Percentiles rank a stretch among this genome's conserved stretches.
These are phyloP conservation scores for Habropoda laboriosa DNA, from an alignment of 1,140 invertebrate species.

Conservation along the genomic window DNA sequence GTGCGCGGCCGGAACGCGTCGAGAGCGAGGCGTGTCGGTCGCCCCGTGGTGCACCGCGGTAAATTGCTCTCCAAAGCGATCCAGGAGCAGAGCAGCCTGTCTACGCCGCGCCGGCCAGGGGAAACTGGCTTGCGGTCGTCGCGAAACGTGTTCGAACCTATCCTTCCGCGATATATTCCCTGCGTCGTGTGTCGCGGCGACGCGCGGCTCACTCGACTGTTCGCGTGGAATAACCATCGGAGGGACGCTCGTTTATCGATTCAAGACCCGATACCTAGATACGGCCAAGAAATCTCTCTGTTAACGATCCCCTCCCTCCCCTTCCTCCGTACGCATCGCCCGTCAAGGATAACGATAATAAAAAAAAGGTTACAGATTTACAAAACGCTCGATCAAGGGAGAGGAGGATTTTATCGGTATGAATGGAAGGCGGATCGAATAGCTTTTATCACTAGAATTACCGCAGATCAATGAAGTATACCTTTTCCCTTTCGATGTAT, in stretches of 20 bases:
- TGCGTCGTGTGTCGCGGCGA: background rate
- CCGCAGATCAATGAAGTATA: no score
- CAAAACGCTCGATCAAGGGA: no score
- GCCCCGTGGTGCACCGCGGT: background rate
- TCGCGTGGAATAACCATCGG: conserved; percentile 25
- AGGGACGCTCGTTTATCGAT: conserved; percentile 29
- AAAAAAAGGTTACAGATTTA: no score
- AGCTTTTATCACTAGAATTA: no score
- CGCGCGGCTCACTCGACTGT: conserved; percentile 22
- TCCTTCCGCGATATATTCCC: conserved; percentile 15
- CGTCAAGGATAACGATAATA: no score
- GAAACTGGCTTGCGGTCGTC: conserved; percentile 8
- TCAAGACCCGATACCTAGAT: conserved; percentile 3
- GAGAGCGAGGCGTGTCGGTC: background rate
- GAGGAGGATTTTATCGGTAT: no score
- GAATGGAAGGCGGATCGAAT: no score
- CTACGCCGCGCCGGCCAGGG: background rate
- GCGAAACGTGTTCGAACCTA: background rate
- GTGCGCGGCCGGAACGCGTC: background rate
- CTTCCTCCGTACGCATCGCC: no score
- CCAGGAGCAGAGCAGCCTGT: background rate
- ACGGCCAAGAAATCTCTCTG: conserved; percentile 2
- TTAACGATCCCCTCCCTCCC: no score
- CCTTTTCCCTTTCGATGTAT: no score
- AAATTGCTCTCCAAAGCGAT: conserved; percentile 51